Base-by-base conservation (phyloP, 2,797 vertebrate genomes). In the Rhadinocentrus ornatus region DNA sequence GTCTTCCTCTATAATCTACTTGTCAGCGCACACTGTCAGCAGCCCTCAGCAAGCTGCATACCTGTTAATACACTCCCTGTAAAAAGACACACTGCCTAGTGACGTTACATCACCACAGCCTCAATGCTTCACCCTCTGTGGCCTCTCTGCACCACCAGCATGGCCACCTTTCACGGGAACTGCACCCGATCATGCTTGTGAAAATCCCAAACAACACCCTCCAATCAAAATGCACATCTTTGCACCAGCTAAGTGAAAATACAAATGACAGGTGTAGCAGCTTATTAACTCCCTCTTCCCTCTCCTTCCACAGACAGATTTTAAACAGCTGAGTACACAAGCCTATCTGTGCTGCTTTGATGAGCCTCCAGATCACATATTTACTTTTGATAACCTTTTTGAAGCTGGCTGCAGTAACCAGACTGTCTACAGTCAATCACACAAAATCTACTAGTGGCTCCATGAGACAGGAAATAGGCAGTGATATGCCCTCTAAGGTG, bases 311-410 rank as follows among this genome's bases (percentile, higher is more conserved):
- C 73, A 73, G 70, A 88, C 83, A 89, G 86, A 79, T 89, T 85
- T 94, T 91, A 75, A 92, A 89, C 93, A 89, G 80, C 82, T 90
- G 90, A 88, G 90, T 78, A 91, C 88, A 95, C 71, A 84, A 77
- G 83, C 91, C 86, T 92, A 93, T 94, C 93, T 91, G 90, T 89
- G 90, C 84, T 82, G 76, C 87, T 71, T 80, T 85, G 87, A 93
- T 91, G 89, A 89, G 78, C 84, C 78, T 92, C 89, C 88, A 83
- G 84, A 85, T 87, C 79, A 88, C 71, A 89, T 93, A 84, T 75
- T 85, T 92, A 81, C 85, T 88, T 81, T 75, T 86, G 94, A 95
- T 94, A 95, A 93, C 90, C 77, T 81, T 83, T 71, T 71, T 62
- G 69, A 61, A 72, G 71, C 77, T 22, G 46, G 69, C 86, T 75